Percentiles rank a stretch among this genome's conserved stretches.
These are phyloP conservation scores for Periophthalmus modestus DNA, from an alignment of 2,113 vertebrate species.

Conservation along the genomic window DNA sequence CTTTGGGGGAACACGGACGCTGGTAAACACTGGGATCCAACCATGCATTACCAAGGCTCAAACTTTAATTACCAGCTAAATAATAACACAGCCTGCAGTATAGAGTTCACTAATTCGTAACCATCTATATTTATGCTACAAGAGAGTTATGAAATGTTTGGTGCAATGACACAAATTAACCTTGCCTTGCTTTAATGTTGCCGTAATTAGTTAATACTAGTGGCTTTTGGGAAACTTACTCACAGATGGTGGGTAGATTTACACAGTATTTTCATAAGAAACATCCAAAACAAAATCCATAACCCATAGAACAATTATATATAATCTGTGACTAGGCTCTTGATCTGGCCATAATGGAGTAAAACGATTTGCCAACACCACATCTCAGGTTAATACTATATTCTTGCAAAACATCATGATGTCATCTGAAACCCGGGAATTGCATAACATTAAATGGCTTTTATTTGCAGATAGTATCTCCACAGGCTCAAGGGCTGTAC, in stretches of 20 bases:
- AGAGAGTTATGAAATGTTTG: not conserved
- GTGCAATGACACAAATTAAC: not conserved
- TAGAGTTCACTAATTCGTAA: not conserved
- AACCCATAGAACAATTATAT: not conserved
- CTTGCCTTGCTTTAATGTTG: not conserved
- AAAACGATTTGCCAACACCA: too few relatives aligned
- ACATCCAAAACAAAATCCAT: not conserved
- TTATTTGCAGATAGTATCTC: too few relatives aligned
- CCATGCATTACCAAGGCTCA: slow-evolving; percentile 4
- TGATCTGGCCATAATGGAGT: not conserved
- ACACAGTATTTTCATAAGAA: not conserved
- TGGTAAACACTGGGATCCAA: slow-evolving; percentile 1
- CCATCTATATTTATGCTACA: slow-evolving; percentile 8
- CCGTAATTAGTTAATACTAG: not conserved
- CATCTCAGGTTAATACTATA: too few relatives aligned
- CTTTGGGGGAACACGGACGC: not conserved
- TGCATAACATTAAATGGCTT: not conserved
- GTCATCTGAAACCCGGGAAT: not conserved
- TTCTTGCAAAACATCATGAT: not conserved
- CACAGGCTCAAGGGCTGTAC: not conserved
- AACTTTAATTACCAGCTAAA: slow-evolving; percentile 11
- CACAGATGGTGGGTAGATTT: not conserved
- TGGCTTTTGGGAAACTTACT: not conserved
- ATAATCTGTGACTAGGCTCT: not conserved
- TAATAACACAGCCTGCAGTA: slow-evolving; percentile 8